A percentile compares a stretch with the other conserved stretches of the same genome.
Conservation (phyloP, 2,113 vertebrate genomes). For the Lepisosteus oculatus region DNA sequence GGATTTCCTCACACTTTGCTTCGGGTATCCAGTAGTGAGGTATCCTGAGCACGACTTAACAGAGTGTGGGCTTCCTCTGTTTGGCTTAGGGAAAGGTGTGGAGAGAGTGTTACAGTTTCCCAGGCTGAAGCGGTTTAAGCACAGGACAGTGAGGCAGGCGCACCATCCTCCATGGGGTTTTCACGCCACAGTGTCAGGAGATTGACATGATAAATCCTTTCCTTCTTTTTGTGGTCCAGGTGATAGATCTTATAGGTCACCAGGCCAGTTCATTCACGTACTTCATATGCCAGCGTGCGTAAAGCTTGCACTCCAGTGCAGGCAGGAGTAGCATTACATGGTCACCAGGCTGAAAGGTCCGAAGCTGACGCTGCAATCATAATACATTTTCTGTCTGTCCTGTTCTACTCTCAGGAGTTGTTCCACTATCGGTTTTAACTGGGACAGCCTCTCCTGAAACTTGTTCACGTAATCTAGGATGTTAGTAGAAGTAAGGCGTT, state of each 20-base stretch:
- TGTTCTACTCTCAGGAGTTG: background rate
- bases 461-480: background rate
- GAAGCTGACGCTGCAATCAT: background rate
- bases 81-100: too few species aligned
- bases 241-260: background rate
- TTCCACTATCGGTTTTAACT: background rate
- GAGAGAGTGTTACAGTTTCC: too few species aligned
- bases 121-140: too few species aligned
- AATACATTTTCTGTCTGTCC: background rate
- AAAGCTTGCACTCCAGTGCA: background rate
- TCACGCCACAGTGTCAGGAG: background rate
- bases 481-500: background rate
- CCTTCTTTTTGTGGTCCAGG: background rate
- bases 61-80: too few species aligned
- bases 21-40: background rate
- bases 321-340: background rate
- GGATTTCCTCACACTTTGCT: background rate
- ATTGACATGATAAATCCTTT: background rate
- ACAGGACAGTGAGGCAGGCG: too few species aligned
- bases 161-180: background rate
- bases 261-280: background rate
- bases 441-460: background rate
- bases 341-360: background rate
- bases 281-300: background rate
- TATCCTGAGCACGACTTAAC: background rate